phyloP scores from a whole-genome alignment of 2,888 invertebrate genomes.

The Ochlodes sylvanus region DNA sequence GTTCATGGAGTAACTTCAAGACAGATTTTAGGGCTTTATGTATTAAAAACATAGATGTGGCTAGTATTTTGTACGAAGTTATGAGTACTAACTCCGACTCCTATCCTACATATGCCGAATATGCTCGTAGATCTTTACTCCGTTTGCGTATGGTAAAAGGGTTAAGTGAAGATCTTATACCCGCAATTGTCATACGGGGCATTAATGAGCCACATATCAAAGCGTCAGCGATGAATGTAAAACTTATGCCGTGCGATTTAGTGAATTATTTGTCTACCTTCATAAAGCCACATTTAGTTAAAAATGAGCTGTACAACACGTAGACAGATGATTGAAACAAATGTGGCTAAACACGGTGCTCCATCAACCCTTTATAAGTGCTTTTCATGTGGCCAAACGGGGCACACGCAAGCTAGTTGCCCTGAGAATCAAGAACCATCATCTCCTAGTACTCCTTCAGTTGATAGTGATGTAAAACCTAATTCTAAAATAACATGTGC shows the following conservation, averaged over 20 bases:
- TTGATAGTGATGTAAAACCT: too few relatives aligned
- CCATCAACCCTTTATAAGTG: background rate
- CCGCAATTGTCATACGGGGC: conserved; percentile 40
- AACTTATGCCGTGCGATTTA: too few relatives aligned
- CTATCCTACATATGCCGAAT: conserved; percentile 48
- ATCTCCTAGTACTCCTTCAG: too few relatives aligned
- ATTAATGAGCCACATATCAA: too few relatives aligned
- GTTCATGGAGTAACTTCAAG: conserved; percentile 47
- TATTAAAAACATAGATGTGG: conserved; percentile 42
- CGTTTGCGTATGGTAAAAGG: conserved; percentile 46
- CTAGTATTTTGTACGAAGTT: conserved; percentile 43
- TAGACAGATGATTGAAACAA: too few relatives aligned
- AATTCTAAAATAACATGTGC: background rate
- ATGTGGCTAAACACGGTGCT: background rate
- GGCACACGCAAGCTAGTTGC: background rate
- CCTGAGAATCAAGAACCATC: too few relatives aligned
- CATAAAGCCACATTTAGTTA: too few relatives aligned
- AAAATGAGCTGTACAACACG: too few relatives aligned
- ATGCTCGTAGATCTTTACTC: conserved; percentile 47
- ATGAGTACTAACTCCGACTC: conserved; percentile 45
- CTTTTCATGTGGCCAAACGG: background rate
- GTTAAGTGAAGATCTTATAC: conserved; percentile 45
- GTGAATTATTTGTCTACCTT: too few relatives aligned
- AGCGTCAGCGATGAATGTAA: too few relatives aligned
- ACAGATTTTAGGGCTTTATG: conserved; percentile 46